Percentiles rank a stretch among this genome's conserved stretches.
These are phyloP conservation scores for Eremobia ochroleuca DNA, from an alignment of 2,888 invertebrate genomes.

Conservation along the genomic window DNA sequence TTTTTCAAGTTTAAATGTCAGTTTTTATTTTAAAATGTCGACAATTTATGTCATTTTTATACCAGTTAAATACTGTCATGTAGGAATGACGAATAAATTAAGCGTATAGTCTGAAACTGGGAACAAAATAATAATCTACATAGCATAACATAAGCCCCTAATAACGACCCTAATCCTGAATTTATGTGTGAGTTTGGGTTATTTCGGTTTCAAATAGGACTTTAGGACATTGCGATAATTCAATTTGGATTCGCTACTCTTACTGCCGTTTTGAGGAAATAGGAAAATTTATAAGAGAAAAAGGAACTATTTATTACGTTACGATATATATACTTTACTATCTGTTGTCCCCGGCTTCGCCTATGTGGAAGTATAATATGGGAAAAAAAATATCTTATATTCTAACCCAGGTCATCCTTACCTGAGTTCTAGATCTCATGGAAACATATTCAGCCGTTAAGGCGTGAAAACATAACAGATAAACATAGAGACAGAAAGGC, in stretches of 20 bases:
- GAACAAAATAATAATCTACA: slow-evolving; percentile 10
- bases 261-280: slow-evolving; percentile 5
- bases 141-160: background rate
- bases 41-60: background rate
- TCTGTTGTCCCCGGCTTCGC: too few species aligned
- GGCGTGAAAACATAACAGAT: background rate
- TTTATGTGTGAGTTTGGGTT: slow-evolving; percentile 34
- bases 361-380: too few species aligned
- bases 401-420: too few species aligned
- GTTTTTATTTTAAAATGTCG: background rate
- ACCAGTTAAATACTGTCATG: background rate
- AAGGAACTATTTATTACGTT: too few species aligned
- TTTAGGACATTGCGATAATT: slow-evolving; percentile 28
- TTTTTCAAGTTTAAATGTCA: background rate
- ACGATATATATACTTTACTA: background rate
- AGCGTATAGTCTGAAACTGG: background rate
- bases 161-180: slow-evolving; percentile 42
- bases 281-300: too few species aligned
- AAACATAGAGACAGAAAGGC: too few species aligned
- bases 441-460: background rate
- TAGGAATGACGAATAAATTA: slow-evolving; percentile 3
- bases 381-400: background rate
- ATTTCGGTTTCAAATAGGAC: slow-evolving; percentile 8
- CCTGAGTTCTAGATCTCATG: background rate
- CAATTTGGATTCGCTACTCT: slow-evolving; percentile 27